phyloP scores from a whole-genome alignment of 2,113 vertebrate species.

The Silurus glanis region DNA sequence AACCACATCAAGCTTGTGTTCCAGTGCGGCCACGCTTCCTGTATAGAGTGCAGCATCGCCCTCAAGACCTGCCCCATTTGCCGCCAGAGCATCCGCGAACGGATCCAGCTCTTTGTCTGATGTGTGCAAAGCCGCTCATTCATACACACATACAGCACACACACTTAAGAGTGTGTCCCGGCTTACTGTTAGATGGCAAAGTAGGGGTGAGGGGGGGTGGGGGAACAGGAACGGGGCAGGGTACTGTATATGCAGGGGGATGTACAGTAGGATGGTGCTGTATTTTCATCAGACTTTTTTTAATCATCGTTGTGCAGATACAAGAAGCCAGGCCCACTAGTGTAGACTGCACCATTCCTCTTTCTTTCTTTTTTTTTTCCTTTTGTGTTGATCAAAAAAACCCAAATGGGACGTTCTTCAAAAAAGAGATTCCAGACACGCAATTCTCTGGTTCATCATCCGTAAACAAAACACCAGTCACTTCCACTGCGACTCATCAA shows the following conservation, averaged over 20 bases:
- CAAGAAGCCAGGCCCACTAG: background rate
- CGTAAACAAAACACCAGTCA: background rate
- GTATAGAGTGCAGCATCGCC: constrained; percentile 87
- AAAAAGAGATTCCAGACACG: background rate
- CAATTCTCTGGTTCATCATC: background rate
- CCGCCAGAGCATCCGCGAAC: constrained; percentile 91
- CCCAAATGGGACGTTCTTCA: no score
- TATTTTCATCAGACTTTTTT: constrained; percentile 23
- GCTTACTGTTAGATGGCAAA: background rate
- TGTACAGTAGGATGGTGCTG: constrained; percentile 2
- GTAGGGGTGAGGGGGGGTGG: background rate
- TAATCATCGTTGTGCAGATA: background rate
- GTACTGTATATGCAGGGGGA: no score
- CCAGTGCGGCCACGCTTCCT: constrained; percentile 96
- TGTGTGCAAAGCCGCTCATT: background rate
- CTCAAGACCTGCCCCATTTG: constrained; percentile 95
- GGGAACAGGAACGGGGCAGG: no score
- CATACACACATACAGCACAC: background rate
- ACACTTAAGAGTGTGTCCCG: background rate
- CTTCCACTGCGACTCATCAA: background rate
- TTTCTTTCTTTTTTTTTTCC: background rate
- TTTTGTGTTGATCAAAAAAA: background rate
- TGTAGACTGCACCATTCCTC: background rate
- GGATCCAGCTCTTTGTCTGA: constrained; percentile 93
- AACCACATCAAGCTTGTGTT: constrained; percentile 98